Evolutionary conservation across 2,797 vertebrate species (phyloP).

Genomic region (Tolypeutes matacus): DNA sequence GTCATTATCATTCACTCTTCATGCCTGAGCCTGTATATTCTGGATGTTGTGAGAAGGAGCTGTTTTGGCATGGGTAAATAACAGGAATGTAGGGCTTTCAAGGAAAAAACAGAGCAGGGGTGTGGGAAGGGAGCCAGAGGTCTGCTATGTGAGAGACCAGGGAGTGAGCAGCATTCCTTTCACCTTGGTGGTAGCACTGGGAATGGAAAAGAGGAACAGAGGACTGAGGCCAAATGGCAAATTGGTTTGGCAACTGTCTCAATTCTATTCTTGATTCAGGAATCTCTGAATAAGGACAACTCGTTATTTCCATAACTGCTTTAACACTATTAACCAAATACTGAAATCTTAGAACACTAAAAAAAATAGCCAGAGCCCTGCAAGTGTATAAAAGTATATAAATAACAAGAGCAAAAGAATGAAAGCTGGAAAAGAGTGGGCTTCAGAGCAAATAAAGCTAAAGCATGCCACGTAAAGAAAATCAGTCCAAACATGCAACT

Average conservation of each 20-base stretch:
- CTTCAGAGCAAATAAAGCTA: conserved; percentile 24
- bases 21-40: neutral
- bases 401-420: conserved; percentile 29
- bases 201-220: neutral
- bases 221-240: neutral
- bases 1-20: neutral
- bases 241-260: neutral
- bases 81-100: neutral
- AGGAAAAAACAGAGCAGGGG: neutral
- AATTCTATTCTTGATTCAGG: neutral
- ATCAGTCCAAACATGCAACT: neutral
- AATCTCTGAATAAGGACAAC: conserved; percentile 1
- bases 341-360: conserved; percentile 45
- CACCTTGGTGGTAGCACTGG: neutral
- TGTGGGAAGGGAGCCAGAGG: neutral
- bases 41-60: neutral
- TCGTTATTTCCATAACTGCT: conserved; percentile 20
- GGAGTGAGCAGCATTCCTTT: neutral
- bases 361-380: neutral
- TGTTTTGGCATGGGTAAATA: neutral
- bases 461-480: neutral
- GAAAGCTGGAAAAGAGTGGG: conserved; percentile 1
- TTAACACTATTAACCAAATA: conserved; percentile 47
- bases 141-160: neutral
- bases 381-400: conserved; percentile 6